phyloP scores from a whole-genome alignment of 1,140 invertebrate genomes.

The Spodoptera frugiperda region DNA sequence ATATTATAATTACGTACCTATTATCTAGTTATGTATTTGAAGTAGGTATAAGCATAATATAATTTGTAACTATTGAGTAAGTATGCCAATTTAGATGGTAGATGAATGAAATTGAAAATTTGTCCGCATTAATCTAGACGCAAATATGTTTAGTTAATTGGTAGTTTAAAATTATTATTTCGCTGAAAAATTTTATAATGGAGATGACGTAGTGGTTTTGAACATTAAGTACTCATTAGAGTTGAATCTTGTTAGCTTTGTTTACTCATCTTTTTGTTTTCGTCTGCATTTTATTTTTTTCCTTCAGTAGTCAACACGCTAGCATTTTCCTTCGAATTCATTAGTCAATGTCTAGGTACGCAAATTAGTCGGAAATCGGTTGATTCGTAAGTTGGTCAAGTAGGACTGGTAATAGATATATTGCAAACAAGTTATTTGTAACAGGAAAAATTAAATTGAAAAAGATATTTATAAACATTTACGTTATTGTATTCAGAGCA shows the following conservation, averaged over 20 bases:
- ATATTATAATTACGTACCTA: no score
- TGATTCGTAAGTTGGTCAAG: slow-evolving; percentile 44
- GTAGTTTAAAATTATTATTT: no score
- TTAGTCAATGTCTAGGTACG: slow-evolving; percentile 33
- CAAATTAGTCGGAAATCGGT: slow-evolving; percentile 33
- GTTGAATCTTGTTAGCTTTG: not conserved
- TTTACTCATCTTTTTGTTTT: not conserved
- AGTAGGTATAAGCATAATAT: no score
- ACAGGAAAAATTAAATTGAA: slow-evolving; percentile 36
- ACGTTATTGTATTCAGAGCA: slow-evolving; percentile 21
- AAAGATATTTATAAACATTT: not conserved
- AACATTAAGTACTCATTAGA: not conserved
- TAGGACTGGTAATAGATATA: slow-evolving; percentile 27
- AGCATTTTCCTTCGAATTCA: slow-evolving; percentile 27
- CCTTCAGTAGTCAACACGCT: not conserved
- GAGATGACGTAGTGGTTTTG: not conserved
- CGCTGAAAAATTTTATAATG: no score
- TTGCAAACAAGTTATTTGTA: slow-evolving; percentile 29
- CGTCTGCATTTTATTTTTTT: not conserved
- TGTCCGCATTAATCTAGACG: no score
- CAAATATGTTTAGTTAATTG: no score
- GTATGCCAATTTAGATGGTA: no score
- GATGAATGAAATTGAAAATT: no score
- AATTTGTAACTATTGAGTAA: no score
- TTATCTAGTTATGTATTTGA: no score